Conservation (phyloP, 2,888 invertebrate genomes). For the Morinoia aosen region DNA sequence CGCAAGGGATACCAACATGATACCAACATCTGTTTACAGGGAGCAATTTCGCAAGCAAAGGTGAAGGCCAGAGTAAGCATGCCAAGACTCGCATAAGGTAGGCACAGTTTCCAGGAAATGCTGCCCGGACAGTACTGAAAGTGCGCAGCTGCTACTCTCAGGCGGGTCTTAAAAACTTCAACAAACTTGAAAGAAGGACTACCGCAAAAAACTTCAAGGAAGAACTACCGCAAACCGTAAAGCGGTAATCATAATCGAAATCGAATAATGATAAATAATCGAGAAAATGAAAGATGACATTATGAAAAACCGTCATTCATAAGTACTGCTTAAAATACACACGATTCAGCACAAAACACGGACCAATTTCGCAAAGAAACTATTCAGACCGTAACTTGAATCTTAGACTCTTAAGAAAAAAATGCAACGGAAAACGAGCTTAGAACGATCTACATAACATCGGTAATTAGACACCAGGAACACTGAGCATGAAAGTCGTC, state of each 20-base stretch:
- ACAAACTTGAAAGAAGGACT: neutral
- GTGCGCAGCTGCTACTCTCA: neutral
- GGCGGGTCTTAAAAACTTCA: neutral
- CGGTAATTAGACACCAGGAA: neutral
- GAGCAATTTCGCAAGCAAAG: neutral
- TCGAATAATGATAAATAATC: neutral
- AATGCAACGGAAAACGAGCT: neutral
- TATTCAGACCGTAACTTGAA: neutral
- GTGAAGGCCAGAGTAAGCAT: slow-evolving; percentile 15
- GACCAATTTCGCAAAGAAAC: neutral
- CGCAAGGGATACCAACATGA: neutral
- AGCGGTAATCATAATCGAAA: no score
- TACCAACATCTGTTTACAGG: neutral
- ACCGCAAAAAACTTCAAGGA: neutral
- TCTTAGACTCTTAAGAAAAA: neutral
- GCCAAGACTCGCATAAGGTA: neutral
- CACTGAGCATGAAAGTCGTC: neutral
- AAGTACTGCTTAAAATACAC: neutral
- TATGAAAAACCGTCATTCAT: neutral
- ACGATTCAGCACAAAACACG: neutral
- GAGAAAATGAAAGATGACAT: neutral
- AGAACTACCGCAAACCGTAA: no score
- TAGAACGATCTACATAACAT: neutral
- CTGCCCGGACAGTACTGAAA: neutral
- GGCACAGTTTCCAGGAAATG: neutral